Evolutionary conservation across 2,113 vertebrate genomes (phyloP), one percentile per base, ranked within the genome.

Genomic region (Talpa occidentalis): DNA sequence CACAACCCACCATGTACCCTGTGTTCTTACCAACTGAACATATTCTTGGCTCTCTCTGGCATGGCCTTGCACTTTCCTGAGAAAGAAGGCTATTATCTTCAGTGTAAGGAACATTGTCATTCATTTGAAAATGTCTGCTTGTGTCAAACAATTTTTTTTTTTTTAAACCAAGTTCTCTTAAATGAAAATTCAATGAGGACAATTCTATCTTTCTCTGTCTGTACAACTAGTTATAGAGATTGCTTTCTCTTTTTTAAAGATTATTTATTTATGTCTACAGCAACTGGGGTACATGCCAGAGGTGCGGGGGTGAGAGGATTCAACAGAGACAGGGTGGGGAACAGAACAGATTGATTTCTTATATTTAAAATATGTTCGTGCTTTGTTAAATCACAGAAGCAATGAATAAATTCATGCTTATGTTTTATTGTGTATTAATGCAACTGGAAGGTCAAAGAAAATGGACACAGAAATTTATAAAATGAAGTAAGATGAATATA

Each of bases 311-410:
- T n/a, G n/a, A n/a, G n/a, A n/a, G n/a, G n/a, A n/a, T n/a, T n/a
- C n/a, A n/a, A n/a, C n/a, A n/a, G n/a, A n/a, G n/a, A n/a, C n/a
- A n/a, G n/a, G n/a, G n/a, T n/a, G n/a, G n/a, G n/a, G n/a, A n/a
- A n/a, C n/a, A n/a, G n/a, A n/a, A n/a, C n/a, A 95, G 44, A 60
- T 60, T 72, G 26, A 44, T 88, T 88, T 88, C 12, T 70, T 79
- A 93, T 16, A 47, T 67, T 54, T 80, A 40, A 32, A 60, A 64
- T 35, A 59, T 59, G 21, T 35, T 74, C 15, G 35, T 60, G 6
- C 56, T 89, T 94, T 81, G 82, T 28, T n/a, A 85, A 81, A 69
- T 88, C 32, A 47, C 64, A 73, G 73, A 78, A 7, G 26, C 15
- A 52, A 56, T 87, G 10, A 83, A 47, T 62, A 82, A 62, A 40